phyloP scores from a whole-genome alignment of 2,888 invertebrate species.

The Dryocosmus kuriphilus region DNA sequence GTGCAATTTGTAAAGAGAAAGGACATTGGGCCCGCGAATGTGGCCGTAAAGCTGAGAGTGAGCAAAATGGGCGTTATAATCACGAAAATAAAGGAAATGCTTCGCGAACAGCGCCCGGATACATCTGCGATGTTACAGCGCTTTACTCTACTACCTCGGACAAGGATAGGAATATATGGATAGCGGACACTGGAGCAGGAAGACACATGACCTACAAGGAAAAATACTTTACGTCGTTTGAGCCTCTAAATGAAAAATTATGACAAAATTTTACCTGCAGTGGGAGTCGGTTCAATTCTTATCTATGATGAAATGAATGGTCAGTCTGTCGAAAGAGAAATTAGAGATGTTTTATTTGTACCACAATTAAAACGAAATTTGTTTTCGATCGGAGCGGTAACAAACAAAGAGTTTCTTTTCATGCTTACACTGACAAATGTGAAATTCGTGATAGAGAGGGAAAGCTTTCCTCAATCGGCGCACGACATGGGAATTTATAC shows the following conservation, averaged over 20 bases:
- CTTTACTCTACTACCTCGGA: slow-evolving; percentile 39
- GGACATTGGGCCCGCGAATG: slow-evolving; percentile 44
- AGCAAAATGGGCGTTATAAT: too few species aligned
- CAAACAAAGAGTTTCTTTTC: slow-evolving; percentile 43
- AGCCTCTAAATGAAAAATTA: slow-evolving; percentile 9
- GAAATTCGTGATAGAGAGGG: slow-evolving; percentile 41
- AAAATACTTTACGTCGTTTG: slow-evolving; percentile 43
- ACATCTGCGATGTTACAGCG: slow-evolving; percentile 22
- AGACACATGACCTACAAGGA: slow-evolving; percentile 51
- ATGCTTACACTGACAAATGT: slow-evolving; percentile 36
- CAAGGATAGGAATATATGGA: slow-evolving; percentile 1
- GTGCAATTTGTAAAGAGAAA: slow-evolving; percentile 34
- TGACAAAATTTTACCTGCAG: slow-evolving; percentile 27
- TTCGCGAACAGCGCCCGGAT: background rate
- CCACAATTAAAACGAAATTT: slow-evolving; percentile 47
- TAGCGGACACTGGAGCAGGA: slow-evolving; percentile 41
- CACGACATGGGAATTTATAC: slow-evolving; percentile 13
- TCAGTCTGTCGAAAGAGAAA: slow-evolving; percentile 18
- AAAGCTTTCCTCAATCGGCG: slow-evolving; percentile 32
- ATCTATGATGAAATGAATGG: slow-evolving; percentile 41
- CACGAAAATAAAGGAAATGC: slow-evolving; percentile 22
- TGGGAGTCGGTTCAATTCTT: slow-evolving; percentile 45
- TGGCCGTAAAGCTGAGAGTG: too few species aligned
- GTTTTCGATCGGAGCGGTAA: slow-evolving; percentile 44
- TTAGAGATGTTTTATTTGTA: slow-evolving; percentile 48